These are phyloP conservation scores for Acropternis orthonyx DNA, from an alignment of 2,797 vertebrate genomes.

Conservation along the genomic window DNA sequence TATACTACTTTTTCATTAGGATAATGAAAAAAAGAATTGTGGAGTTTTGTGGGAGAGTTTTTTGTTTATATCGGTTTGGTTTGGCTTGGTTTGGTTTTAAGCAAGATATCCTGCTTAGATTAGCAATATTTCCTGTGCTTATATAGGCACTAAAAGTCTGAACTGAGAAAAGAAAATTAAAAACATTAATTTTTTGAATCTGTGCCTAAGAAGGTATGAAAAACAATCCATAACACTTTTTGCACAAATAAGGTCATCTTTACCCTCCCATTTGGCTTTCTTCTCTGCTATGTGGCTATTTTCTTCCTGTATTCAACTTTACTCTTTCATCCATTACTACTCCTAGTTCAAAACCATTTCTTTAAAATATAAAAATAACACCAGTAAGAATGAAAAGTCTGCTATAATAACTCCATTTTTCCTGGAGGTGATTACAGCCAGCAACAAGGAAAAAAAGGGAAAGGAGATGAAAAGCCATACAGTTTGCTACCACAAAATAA, in stretches of 20 bases:
- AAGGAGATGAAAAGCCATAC: background rate
- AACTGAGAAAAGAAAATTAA: constrained; percentile 46
- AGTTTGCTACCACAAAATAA: background rate
- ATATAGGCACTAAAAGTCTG: background rate
- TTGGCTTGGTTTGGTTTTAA: background rate
- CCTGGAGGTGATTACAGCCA: background rate
- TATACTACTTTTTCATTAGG: background rate
- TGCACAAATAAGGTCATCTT: background rate
- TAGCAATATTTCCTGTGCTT: background rate
- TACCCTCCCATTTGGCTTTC: background rate
- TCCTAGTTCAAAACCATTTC: background rate
- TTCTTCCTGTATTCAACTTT: background rate
- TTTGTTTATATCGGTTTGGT: background rate
- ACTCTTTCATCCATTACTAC: background rate
- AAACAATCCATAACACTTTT: background rate
- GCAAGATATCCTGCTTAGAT: background rate
- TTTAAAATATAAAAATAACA: constrained; percentile 18
- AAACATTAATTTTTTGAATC: constrained; percentile 34
- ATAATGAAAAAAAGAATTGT: background rate
- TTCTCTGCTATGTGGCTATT: background rate
- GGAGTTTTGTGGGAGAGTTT: fast-evolving
- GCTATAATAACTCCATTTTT: background rate
- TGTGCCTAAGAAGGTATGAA: background rate
- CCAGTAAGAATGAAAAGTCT: background rate
- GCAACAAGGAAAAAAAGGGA: background rate